Base-by-base conservation (phyloP, 2,888 invertebrate species). In the Notodromas monacha region DNA sequence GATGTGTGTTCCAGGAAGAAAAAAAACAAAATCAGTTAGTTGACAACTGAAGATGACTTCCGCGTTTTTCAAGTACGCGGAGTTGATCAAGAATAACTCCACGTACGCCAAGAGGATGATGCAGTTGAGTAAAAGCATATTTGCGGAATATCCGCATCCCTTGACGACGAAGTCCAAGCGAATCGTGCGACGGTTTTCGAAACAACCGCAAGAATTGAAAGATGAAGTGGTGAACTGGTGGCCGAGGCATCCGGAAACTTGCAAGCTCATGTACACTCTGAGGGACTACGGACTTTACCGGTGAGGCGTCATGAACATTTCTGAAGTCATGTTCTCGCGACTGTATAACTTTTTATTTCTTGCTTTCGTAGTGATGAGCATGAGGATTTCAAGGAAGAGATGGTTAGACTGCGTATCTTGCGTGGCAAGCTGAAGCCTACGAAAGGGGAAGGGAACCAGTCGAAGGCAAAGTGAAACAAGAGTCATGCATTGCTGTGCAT, bases 311-410 rank as follows among this genome's bases (percentile, higher is more conserved):
- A n/a, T n/a, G n/a, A n/a, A n/a, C n/a, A n/a, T n/a, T n/a, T n/a
- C n/a, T n/a, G n/a, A n/a, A n/a, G n/a, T n/a, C n/a, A n/a, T n/a
- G n/a, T n/a, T n/a, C n/a, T n/a, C 6, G 6, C 8, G 21, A 21
- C 8, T 6, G n/a, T 21, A 8, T 21, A n/a, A 21, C 6, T 8
- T 21, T n/a, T n/a, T 21, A 31, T 36, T 36, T 5, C 28, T 39
- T 30, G 14, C 16, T 36, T 39, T 12, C 32, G n/a, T n/a, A 42
- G 48, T 34, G 77, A 79, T 43, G 79, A 81, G 45, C 79, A 81
- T 49, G 58, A 66, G 43, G 79, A 79, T 49, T 79, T 77, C 43
- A 65, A 63, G 39, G 76, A 79, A 30, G 79, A 79, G 51, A 74
- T 73, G 64, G 58, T 58, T 38, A 56, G 76, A 33, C 50, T 73